Conservation (phyloP, 1,140 invertebrate species). For the Oedothorax gibbosus region DNA sequence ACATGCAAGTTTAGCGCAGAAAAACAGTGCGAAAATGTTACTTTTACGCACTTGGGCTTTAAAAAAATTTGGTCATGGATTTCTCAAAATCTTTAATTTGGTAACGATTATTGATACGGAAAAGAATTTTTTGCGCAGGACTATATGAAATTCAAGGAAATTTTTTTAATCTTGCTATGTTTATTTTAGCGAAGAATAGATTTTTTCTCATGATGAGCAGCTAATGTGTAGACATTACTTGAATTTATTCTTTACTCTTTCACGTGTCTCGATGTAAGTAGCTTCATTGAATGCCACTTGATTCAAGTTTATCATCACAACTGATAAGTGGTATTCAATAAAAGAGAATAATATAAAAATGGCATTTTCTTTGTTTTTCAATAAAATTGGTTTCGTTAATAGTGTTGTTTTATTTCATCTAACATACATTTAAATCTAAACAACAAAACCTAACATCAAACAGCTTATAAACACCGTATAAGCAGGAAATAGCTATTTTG, state of each 20-base stretch:
- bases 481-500: no score
- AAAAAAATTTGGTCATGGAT: no score
- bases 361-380: slow-evolving; percentile 17
- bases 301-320: slow-evolving; percentile 29
- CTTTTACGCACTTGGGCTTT: no score
- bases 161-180: slow-evolving; percentile 27
- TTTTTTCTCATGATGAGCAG: slow-evolving; percentile 46
- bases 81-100: no score
- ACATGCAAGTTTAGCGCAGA: no score
- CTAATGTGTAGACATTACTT: slow-evolving; percentile 18
- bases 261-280: slow-evolving; percentile 47
- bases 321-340: slow-evolving; percentile 15
- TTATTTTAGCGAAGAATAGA: slow-evolving; percentile 29
- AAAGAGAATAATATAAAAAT: slow-evolving; percentile 8
- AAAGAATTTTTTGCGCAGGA: no score
- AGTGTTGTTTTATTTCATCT: background rate
- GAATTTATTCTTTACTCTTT: slow-evolving; percentile 34
- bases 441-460: no score
- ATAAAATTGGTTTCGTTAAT: slow-evolving; percentile 32
- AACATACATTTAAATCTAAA: background rate
- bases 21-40: no score
- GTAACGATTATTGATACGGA: no score
- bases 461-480: no score
- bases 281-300: slow-evolving; percentile 38
- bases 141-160: background rate